Base-by-base conservation (phyloP, 2,113 vertebrate genomes). In the Actinemys pallida region DNA sequence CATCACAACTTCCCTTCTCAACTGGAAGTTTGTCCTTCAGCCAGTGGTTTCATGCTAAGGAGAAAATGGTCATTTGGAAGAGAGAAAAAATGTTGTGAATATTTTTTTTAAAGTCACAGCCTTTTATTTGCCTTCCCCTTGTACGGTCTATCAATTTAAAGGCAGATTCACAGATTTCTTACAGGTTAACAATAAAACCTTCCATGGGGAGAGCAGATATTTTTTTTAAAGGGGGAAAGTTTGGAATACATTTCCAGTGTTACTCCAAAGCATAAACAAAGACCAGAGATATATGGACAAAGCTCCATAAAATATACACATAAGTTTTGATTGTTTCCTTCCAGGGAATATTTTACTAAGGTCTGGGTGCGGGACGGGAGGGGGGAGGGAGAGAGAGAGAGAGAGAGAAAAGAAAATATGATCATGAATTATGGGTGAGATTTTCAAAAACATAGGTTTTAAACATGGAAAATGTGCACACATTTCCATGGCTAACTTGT, bases 41-140 rank as follows among this genome's bases (percentile, higher is more conserved):
- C 96, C 95, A 72, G 89, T 84, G 95, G 96, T 97, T 97, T 97
- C 87, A 80, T 76, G 75, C 86, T 83, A 90, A 96, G 96, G 95
- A 94, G 96, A 96, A 98, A 97, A 93, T 93, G 95, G 96, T 95
- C 97, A 96, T 97, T 97, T 97, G 92, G 93, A 91, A 95, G 90
- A 96, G 91, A 95, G 95, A 84, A 59, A 47, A 83, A 8, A 39
- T 83, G 56, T 88, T 89, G 47, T 95, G 96, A 94, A 90, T 93
- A 95, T 84, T 96, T 13, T 62, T 69, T 90, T 93, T 93, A 80
- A 92, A 95, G 90, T 93, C 84, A 4, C 88, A 86, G 93, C 56
- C 84, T 47, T 75, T 83, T 72, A 72, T 91, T 85, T 88, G 88
- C 91, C 88, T n/a, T 94, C 81, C 62, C 16, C 0, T 89, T 88